phyloP scores from a whole-genome alignment of 2,888 invertebrate species.

The Allophyes oxyacanthae region DNA sequence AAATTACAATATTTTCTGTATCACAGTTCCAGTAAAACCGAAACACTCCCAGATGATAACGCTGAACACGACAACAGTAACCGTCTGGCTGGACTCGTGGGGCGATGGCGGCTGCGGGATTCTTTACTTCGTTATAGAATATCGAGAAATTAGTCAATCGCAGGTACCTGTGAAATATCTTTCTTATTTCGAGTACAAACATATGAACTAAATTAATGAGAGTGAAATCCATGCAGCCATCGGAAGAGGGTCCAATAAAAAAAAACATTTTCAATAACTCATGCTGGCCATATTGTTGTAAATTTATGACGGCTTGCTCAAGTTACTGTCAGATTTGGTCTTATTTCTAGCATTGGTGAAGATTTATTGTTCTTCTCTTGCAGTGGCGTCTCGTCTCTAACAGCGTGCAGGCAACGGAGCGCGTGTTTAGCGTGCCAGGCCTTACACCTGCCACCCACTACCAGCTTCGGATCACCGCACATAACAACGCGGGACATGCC shows the following conservation, averaged over 20 bases:
- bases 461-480: constrained; percentile 93
- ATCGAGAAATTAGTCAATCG: constrained; percentile 90
- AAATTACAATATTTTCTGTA: background rate
- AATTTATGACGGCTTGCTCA: too few relatives aligned
- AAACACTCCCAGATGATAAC: constrained; percentile 95
- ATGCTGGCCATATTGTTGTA: too few relatives aligned
- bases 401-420: constrained; percentile 94
- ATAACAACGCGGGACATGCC: constrained; percentile 96
- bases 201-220: too few relatives aligned
- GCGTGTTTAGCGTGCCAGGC: constrained; percentile 94
- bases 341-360: too few relatives aligned
- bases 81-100: constrained; percentile 96
- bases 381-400: constrained; percentile 95
- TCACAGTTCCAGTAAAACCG: constrained; percentile 93
- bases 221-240: too few relatives aligned
- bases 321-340: too few relatives aligned
- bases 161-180: too few relatives aligned
- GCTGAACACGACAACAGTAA: constrained; percentile 95
- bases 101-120: constrained; percentile 97
- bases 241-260: too few relatives aligned
- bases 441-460: constrained; percentile 93
- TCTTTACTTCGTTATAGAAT: constrained; percentile 95
- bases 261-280: too few relatives aligned
- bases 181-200: too few relatives aligned
- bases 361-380: background rate